A percentile compares a stretch with the other conserved stretches of the same genome.
Evolutionary conservation across 2,888 invertebrate species (phyloP).

Genomic region (Epinotia brunnichana): DNA sequence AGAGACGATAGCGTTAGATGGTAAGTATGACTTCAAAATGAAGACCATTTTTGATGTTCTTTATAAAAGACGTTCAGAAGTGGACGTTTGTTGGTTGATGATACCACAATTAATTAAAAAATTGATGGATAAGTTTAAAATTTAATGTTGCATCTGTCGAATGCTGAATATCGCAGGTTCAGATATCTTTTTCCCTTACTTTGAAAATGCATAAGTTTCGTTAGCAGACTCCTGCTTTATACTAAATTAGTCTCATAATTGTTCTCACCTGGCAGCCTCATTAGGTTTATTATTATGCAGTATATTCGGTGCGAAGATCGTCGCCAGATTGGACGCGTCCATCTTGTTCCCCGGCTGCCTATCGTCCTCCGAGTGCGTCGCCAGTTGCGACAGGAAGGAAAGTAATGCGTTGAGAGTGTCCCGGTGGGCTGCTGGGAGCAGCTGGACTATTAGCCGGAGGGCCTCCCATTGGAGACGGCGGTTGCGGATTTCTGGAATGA

Average conservation of each 20-base stretch:
- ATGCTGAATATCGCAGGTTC: too few relatives aligned
- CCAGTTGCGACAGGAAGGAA: constrained; percentile 91
- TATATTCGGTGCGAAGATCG: constrained; percentile 97
- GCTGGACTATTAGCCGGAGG: constrained; percentile 91
- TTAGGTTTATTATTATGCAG: constrained; percentile 90
- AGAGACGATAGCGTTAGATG: too few relatives aligned
- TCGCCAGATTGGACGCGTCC: constrained; percentile 96
- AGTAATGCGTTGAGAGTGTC: constrained; percentile 94
- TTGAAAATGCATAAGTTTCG: too few relatives aligned
- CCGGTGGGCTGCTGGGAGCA: constrained; percentile 93
- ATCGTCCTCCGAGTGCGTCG: constrained; percentile 87
- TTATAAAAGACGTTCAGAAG: too few relatives aligned
- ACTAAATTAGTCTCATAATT: too few relatives aligned
- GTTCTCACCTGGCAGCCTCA: constrained; percentile 71
- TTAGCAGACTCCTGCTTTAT: too few relatives aligned
- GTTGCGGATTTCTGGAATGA: constrained; percentile 89
- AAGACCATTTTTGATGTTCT: too few relatives aligned
- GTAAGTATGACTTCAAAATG: too few relatives aligned
- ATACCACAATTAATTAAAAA: too few relatives aligned
- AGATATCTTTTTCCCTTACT: not conserved
- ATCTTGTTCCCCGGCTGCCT: constrained; percentile 93
- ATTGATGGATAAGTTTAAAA: too few relatives aligned
- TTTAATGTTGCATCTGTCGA: too few relatives aligned
- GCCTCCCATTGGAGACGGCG: constrained; percentile 92
- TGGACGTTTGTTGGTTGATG: too few relatives aligned